phyloP scores from a whole-genome alignment of 2,113 vertebrate genomes.

The Salvator merianae region DNA sequence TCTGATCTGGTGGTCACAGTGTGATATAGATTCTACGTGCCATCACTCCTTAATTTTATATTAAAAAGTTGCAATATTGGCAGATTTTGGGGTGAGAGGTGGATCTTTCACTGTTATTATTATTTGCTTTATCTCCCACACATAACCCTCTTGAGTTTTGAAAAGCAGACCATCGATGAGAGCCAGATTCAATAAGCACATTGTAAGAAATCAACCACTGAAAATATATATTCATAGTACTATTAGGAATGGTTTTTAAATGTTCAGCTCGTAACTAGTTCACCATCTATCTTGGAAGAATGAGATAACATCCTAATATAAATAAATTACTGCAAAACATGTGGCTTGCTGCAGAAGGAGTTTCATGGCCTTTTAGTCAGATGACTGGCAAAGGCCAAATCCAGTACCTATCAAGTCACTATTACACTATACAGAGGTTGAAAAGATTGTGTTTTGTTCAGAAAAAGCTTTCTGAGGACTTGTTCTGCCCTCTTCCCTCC shows the following conservation, averaged over 20 bases:
- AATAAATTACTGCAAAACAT: conserved; percentile 15
- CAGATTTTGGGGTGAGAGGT: too few relatives aligned
- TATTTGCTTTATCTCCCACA: not conserved
- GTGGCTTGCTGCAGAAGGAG: conserved; percentile 22
- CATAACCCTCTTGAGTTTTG: not conserved
- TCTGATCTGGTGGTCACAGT: too few relatives aligned
- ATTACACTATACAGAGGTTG: too few relatives aligned
- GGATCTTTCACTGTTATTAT: too few relatives aligned
- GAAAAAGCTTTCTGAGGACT: too few relatives aligned
- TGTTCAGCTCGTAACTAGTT: not conserved
- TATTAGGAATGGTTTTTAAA: not conserved
- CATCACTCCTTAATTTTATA: too few relatives aligned
- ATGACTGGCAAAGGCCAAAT: conserved; percentile 22
- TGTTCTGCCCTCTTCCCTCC: too few relatives aligned
- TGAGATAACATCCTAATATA: conserved; percentile 14
- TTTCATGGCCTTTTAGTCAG: conserved; percentile 24
- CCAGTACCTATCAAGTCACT: too few relatives aligned
- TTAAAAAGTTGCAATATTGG: too few relatives aligned
- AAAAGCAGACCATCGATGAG: too few relatives aligned
- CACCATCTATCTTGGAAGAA: not conserved
- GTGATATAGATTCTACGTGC: too few relatives aligned
- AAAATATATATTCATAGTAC: not conserved
- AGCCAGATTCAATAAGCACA: not conserved
- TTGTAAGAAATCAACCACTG: not conserved
- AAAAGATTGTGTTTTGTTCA: too few relatives aligned